These are phyloP conservation scores for Sycophila texana DNA, from an alignment of 2,888 invertebrate genomes.

Conservation along the genomic window DNA sequence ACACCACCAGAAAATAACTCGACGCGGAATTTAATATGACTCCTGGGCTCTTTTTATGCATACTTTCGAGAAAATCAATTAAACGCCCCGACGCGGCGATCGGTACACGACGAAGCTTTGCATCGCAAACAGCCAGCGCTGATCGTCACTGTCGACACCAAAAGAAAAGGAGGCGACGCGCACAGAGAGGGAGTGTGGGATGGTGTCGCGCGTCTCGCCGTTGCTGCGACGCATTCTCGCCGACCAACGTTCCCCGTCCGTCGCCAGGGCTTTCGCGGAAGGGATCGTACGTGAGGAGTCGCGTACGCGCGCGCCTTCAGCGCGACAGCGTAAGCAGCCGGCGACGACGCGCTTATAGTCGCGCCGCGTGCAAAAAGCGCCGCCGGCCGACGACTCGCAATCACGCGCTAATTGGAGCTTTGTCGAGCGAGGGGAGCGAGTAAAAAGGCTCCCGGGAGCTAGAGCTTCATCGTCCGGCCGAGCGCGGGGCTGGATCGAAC, in stretches of 20 bases:
- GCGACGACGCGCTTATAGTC: slow-evolving; percentile 8
- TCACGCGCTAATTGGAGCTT: slow-evolving; percentile 56
- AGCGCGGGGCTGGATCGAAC: slow-evolving; percentile 11
- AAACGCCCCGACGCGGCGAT: too few relatives aligned
- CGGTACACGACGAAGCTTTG: too few relatives aligned
- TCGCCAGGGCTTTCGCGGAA: slow-evolving; percentile 68
- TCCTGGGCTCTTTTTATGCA: too few relatives aligned
- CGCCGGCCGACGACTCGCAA: slow-evolving; percentile 38
- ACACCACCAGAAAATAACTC: too few relatives aligned
- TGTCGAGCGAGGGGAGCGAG: slow-evolving; percentile 27
- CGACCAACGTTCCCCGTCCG: slow-evolving; percentile 55
- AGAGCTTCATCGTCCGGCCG: slow-evolving; percentile 34
- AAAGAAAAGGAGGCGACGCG: too few relatives aligned
- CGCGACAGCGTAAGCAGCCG: not conserved
- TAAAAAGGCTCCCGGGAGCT: not conserved
- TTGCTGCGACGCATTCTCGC: slow-evolving; percentile 61
- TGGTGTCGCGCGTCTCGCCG: slow-evolving; percentile 33
- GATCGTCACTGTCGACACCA: too few relatives aligned
- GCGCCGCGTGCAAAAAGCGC: slow-evolving; percentile 26
- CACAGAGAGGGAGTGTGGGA: too few relatives aligned
- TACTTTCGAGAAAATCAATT: too few relatives aligned
- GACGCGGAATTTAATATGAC: too few relatives aligned
- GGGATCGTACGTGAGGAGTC: slow-evolving; percentile 70
- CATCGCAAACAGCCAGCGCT: too few relatives aligned
- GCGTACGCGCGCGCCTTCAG: slow-evolving; percentile 55